Conservation (phyloP, 64 coral and sea anemone genomes). For the Hydrozoanthus tunicans region DNA sequence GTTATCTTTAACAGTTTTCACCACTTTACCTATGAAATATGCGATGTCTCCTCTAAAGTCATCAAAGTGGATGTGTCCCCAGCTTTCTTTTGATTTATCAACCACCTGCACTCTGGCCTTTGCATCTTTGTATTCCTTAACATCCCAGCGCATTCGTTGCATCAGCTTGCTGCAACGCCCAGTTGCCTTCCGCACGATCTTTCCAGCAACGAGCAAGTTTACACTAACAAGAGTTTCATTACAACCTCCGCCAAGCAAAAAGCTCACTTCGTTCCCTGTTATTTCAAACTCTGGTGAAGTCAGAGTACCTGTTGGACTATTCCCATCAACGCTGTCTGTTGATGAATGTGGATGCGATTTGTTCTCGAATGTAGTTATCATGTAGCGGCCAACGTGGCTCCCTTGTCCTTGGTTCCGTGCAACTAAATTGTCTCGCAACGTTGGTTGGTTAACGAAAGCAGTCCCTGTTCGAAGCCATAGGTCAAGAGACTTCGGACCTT, state of each 20-base stretch:
- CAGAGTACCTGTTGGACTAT: not conserved
- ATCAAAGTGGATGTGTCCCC: slow-evolving; percentile 32
- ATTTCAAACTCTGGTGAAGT: slow-evolving; percentile 29
- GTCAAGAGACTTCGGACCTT: not conserved
- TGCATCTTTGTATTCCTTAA: not conserved
- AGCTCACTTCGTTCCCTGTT: slow-evolving; percentile 7
- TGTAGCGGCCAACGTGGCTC: not conserved
- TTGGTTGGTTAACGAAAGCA: slow-evolving; percentile 6
- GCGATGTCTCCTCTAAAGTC: slow-evolving; percentile 28
- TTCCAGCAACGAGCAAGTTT: not conserved
- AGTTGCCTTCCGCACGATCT: not conserved
- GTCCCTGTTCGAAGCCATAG: not conserved
- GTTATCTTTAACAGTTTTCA: too few relatives aligned
- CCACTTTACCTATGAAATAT: not conserved
- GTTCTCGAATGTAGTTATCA: not conserved
- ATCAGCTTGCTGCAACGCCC: not conserved
- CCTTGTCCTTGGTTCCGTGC: not conserved
- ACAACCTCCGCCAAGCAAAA: slow-evolving; percentile 23
- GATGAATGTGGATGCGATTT: not conserved
- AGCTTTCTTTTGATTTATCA: not conserved
- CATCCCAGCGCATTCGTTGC: not conserved
- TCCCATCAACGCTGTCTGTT: not conserved
- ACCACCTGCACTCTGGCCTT: not conserved
- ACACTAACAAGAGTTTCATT: not conserved
- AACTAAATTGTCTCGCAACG: not conserved